These are phyloP conservation scores for Escarpia spicata DNA, from an alignment of 2,888 invertebrate species.

Conservation along the genomic window DNA sequence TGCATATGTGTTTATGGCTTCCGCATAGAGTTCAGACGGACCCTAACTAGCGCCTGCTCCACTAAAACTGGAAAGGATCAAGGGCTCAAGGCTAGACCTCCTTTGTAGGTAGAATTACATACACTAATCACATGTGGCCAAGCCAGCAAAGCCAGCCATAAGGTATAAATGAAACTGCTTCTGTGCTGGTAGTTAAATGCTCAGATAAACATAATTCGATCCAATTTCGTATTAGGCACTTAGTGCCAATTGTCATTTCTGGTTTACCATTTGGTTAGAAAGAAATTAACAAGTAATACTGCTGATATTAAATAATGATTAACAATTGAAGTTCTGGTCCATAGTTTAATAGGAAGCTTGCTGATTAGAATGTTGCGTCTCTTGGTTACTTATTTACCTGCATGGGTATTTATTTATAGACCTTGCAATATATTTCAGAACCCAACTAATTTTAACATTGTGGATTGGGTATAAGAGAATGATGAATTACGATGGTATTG, in stretches of 20 bases:
- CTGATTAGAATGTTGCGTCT: neutral
- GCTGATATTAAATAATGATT: neutral
- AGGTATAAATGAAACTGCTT: neutral
- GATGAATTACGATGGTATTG: too few species aligned
- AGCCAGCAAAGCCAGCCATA: neutral
- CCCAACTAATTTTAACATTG: too few species aligned
- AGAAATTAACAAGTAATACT: neutral
- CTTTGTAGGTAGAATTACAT: slow-evolving; percentile 3
- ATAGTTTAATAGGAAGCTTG: neutral
- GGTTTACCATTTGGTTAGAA: neutral
- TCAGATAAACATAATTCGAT: neutral
- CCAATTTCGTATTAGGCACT: neutral
- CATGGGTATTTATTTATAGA: too few species aligned
- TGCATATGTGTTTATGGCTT: neutral
- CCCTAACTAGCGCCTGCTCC: neutral
- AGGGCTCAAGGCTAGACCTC: neutral
- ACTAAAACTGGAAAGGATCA: neutral
- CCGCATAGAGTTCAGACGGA: neutral
- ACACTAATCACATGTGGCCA: neutral
- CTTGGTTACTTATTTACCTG: too few species aligned
- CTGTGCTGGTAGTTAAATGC: neutral
- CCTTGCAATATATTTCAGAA: too few species aligned
- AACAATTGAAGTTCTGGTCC: neutral
- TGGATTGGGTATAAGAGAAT: too few species aligned
- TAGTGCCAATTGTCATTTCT: neutral